Evolutionary conservation across 2,797 vertebrate genomes (phyloP), one percentile per base, ranked within the genome.

Genomic region (Typhlichthys subterraneus): DNA sequence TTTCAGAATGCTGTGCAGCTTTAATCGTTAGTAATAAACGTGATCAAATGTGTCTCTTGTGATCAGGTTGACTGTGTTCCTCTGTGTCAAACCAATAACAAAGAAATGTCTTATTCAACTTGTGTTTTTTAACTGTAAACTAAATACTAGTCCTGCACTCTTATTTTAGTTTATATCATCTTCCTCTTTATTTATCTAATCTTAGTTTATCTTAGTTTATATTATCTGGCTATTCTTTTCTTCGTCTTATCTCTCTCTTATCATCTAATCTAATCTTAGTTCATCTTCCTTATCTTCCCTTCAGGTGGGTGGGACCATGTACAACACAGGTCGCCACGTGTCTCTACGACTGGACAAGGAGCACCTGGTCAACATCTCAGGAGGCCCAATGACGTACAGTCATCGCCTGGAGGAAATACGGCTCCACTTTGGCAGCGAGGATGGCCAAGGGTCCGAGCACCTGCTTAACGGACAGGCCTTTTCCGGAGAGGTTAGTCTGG

Each of bases 271-370:
- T 49, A 49, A 12, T 14, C 14, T 14, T 5, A 5, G 5, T 49
- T 49, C 17, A 53, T 19, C 51, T 53, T 11, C 6, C 8, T 45
- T 3, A 0, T 70, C 8, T 64, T 57, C 31, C 47, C 0, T 78
- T 65, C 80, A 99, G 97, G 95, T 98, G 75, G 95, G 96, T 46
- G 97, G 97, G 68, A 99, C 97, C 0, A 99, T 99, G 97, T 99
- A 99, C 87, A 99, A 99, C 80, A 99, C 97, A 0, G 97, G 97
- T 69, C 96, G 96, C 61, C 97, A 99, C 0, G 96, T 99, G 60
- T 99, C 97, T 45, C 95, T 99, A 64, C 92, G 95, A 54, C 61
- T 99, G 88, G 97, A 99, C 89, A 99, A 99, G 79, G 97, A 99
- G 78, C 97, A 99, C 75, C 87, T 99, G 92, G 97, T 99, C 53